Evolutionary conservation across 2,113 vertebrate species (phyloP).

Genomic region (Theropithecus gelada): DNA sequence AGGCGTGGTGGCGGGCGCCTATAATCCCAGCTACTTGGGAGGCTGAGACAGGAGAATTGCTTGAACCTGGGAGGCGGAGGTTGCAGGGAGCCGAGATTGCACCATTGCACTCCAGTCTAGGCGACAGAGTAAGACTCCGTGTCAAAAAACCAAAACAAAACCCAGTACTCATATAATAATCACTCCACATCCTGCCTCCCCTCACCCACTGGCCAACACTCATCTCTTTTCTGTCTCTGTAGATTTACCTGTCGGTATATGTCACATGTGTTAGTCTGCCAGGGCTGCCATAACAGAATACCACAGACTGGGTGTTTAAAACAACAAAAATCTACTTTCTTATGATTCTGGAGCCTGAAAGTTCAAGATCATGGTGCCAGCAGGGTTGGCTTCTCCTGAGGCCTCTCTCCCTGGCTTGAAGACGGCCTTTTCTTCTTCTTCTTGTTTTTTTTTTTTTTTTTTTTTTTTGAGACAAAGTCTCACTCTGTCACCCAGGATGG

Average conservation of each 20-base stretch:
- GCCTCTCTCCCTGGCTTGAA: background rate
- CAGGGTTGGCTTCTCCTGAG: background rate
- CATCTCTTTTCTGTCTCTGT: background rate
- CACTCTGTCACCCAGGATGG: too few species aligned
- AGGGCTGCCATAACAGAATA: background rate
- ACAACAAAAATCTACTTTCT: background rate
- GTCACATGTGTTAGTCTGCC: background rate
- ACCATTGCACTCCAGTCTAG: too few species aligned
- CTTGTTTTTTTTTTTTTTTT: too few species aligned
- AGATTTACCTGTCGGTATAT: background rate
- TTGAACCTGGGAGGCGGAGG: too few species aligned
- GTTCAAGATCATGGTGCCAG: background rate
- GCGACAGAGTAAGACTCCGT: too few species aligned
- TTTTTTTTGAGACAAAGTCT: too few species aligned
- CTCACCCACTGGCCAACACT: too few species aligned
- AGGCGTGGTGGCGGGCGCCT: too few species aligned
- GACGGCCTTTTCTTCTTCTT: background rate
- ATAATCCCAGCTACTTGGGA: too few species aligned
- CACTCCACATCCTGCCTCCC: background rate
- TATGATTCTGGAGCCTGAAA: background rate
- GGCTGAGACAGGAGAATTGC: too few species aligned
- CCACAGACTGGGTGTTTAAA: background rate
- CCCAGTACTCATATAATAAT: background rate
- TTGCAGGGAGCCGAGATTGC: too few species aligned
- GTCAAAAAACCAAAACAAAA: background rate